phyloP scores from a whole-genome alignment of 2,888 invertebrate genomes.

The Cephus rjabovi region DNA sequence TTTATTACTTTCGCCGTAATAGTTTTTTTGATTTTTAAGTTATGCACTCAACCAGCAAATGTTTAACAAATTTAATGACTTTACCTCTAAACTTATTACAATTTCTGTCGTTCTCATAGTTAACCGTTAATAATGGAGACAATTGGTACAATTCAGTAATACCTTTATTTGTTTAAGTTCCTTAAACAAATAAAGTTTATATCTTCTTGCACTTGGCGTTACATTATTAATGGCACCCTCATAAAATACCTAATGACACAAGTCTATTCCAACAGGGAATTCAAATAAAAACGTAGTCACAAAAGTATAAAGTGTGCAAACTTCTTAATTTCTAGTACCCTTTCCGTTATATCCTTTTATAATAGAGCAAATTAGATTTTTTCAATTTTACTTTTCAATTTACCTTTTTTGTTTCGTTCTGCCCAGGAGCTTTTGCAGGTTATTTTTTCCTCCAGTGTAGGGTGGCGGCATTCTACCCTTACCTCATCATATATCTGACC shows the following conservation, averaged over 20 bases:
- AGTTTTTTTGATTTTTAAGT: too few species aligned
- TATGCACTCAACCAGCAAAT: too few species aligned
- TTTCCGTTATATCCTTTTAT: not conserved
- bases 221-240: too few species aligned
- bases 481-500: constrained; percentile 36
- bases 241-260: not conserved
- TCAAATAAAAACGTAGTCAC: not conserved
- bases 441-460: constrained; percentile 29
- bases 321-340: not conserved
- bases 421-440: not conserved
- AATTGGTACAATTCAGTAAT: too few species aligned
- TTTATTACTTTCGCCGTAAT: too few species aligned
- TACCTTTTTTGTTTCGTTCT: not conserved
- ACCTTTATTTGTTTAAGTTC: too few species aligned
- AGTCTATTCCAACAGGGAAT: not conserved
- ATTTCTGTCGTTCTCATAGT: too few species aligned
- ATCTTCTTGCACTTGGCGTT: too few species aligned
- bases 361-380: not conserved
- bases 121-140: too few species aligned
- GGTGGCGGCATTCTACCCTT: constrained; percentile 32
- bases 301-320: not conserved
- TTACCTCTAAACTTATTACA: too few species aligned
- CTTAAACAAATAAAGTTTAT: too few species aligned
- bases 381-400: not conserved
- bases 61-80: too few species aligned